Percentiles rank a stretch among this genome's conserved stretches.
These are phyloP conservation scores for Diplodus puntazzo DNA, from an alignment of 2,797 vertebrate species.

Conservation along the genomic window DNA sequence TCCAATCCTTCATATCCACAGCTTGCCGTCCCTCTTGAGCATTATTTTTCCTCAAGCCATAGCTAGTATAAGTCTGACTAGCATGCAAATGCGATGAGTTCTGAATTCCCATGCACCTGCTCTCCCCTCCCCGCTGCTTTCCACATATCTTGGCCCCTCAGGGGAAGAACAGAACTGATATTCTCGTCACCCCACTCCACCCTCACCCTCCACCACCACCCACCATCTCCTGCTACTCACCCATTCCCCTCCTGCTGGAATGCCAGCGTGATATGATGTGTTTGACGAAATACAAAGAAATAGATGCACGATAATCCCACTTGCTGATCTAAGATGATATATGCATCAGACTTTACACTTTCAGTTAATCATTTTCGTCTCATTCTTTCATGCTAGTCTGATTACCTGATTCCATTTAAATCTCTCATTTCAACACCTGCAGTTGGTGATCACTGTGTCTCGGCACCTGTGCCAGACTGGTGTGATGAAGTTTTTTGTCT, in stretches of 20 bases:
- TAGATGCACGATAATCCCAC: conserved; percentile 15
- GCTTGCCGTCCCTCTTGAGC: conserved; percentile 40
- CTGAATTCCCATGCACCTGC: conserved; percentile 84
- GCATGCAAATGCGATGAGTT: conserved; percentile 77
- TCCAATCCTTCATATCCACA: conserved; percentile 49
- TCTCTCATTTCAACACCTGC: conserved; percentile 29
- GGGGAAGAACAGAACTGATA: conserved; percentile 64
- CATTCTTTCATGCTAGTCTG: not conserved
- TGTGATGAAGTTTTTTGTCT: conserved; percentile 67
- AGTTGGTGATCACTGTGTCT: conserved; percentile 20
- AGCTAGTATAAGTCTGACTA: conserved; percentile 37
- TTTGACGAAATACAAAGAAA: conserved; percentile 40
- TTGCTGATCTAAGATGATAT: conserved; percentile 1
- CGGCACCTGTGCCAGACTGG: conserved; percentile 57
- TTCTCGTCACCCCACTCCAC: conserved; percentile 44
- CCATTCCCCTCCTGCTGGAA: conserved; percentile 45
- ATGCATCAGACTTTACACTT: not conserved
- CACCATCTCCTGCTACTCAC: conserved; percentile 35
- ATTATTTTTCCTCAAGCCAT: conserved; percentile 62
- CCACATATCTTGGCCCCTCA: conserved; percentile 56
- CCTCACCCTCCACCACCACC: conserved; percentile 44
- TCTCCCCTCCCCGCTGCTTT: conserved; percentile 58
- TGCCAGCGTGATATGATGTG: conserved; percentile 32
- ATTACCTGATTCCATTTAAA: conserved; percentile 32
- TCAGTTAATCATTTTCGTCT: conserved; percentile 19